Percentiles rank a stretch among this genome's conserved stretches.
phyloP scores from a whole-genome alignment of 2,888 invertebrate genomes.

The Rapana venosa region DNA sequence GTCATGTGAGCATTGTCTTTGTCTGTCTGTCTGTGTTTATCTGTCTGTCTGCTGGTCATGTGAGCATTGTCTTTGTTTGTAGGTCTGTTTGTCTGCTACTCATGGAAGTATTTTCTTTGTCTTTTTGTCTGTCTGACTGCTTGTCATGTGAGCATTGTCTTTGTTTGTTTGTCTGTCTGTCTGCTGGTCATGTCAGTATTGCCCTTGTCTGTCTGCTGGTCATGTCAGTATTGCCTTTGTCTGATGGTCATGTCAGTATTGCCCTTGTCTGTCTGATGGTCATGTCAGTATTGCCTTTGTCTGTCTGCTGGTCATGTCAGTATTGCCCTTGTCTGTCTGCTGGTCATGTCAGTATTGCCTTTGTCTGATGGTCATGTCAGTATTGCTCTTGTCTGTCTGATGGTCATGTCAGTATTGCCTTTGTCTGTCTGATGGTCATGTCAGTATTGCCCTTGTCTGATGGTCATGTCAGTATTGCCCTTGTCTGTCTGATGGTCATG shows the following conservation, averaged over 20 bases:
- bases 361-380: no score
- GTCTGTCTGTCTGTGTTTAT: neutral
- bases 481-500: neutral
- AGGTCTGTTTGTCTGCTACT: neutral
- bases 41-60: neutral
- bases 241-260: no score
- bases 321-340: no score
- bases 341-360: no score
- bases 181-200: no score
- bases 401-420: no score
- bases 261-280: neutral
- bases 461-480: neutral
- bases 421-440: no score
- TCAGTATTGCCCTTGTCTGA: neutral
- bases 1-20: neutral
- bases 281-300: neutral
- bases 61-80: neutral
- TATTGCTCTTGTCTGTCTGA: no score
- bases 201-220: neutral
- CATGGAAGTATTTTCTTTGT: neutral
- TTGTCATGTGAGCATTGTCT: no score
- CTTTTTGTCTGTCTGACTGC: neutral
- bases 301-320: neutral
- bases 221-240: neutral
- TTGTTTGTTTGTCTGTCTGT: neutral